Conservation (phyloP, 1,140 invertebrate genomes). For the Neodiprion pinetum region DNA sequence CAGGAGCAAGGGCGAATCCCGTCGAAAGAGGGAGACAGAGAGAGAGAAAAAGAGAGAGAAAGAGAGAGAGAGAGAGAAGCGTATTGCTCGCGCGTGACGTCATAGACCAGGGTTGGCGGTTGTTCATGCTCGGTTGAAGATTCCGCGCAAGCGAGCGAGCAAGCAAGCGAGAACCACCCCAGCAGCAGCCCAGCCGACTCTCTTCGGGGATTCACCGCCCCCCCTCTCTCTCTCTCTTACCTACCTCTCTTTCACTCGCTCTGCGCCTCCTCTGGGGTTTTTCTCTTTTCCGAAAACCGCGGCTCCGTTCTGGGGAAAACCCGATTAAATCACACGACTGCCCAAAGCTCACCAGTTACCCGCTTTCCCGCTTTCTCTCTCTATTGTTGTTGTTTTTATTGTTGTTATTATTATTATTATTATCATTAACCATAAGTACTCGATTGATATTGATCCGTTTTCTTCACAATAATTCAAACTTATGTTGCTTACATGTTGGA, state of each 20-base stretch:
- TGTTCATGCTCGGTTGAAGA: slow-evolving; percentile 4
- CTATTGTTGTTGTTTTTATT: no score
- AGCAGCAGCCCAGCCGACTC: background rate
- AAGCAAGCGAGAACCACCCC: background rate
- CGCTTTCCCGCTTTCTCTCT: no score
- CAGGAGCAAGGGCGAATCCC: no score
- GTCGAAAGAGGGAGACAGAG: no score
- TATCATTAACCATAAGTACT: no score
- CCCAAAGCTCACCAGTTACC: background rate
- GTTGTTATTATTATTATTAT: no score
- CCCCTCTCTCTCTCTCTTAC: slow-evolving; percentile 22
- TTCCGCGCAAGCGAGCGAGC: slow-evolving; percentile 6
- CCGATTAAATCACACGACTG: background rate
- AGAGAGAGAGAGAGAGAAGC: background rate
- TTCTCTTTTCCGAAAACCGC: slow-evolving; percentile 15
- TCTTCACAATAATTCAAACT: no score
- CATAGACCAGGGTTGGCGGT: background rate
- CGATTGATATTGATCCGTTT: no score
- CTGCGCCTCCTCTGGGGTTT: slow-evolving; percentile 13
- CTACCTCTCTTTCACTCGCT: slow-evolving; percentile 22
- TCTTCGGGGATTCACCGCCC: slow-evolving; percentile 8
- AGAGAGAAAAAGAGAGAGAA: no score
- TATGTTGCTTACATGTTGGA: no score
- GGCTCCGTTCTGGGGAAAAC: background rate
- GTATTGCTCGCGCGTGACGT: background rate